Evolutionary conservation across 2,888 invertebrate genomes (phyloP), one percentile per base, ranked within the genome.

Genomic region (Agrenia bidenticulata): DNA sequence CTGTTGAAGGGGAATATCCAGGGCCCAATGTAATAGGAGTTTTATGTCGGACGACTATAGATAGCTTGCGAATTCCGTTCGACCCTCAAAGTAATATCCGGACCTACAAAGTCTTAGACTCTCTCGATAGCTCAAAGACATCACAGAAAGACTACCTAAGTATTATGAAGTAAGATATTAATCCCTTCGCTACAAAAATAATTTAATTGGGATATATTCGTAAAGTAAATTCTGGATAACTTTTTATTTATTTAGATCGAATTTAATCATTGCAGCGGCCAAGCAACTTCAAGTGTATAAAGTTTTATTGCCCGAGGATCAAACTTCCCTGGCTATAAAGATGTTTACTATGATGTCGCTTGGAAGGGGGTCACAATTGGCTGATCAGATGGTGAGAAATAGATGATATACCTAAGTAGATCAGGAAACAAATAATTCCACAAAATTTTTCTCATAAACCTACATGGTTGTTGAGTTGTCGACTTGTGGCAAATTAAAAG

Each of bases 271-370:
- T 4, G 21, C 13, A 2, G 56, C 68, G 37, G 72, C 71, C 5
- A 41, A 66, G 4, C 32, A 57, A 11, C 24, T 73, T 2, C 49
- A 60, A 11, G 39, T 67, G 32, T 54, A 50, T 21, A 73, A 67
- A 69, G 51, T 75, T 19, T 23, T 75, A 9, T 24, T 72, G 17
- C 65, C 72, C 17, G 73, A 74, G 41, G 70, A 73, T 41, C 75
- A 75, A 61, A 72, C 73, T 1, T 59, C 65, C 2, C 42, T 75
- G 54, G 73, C 73, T 13, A 66, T 72, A n/a, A 70, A 73, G 49
- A 76, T 76, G 76, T 74, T 76, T 45, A 57, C 69, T 2, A 64
- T 71, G 51, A 74, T 76, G 73, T 70, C 76, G 1, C 42, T 73
- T 7, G 76, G 76, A 50, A 49, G 76, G 27, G 76, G 76, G 21